A percentile compares a stretch with the other conserved stretches of the same genome.
Conservation (phyloP, 2,797 vertebrate genomes). For the Staurois parvus region DNA sequence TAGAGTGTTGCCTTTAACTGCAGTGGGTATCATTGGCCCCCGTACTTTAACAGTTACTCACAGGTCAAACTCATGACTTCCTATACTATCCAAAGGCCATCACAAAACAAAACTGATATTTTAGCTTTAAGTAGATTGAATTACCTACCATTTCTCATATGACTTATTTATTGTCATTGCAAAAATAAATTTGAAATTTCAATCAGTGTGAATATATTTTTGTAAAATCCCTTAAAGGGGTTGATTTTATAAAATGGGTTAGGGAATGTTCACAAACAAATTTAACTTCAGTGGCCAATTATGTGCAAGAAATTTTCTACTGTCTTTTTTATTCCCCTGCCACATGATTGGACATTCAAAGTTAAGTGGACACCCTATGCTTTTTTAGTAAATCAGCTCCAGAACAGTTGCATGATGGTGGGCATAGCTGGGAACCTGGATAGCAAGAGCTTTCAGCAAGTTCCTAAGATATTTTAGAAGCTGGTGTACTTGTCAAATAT, state of each 20-base stretch:
- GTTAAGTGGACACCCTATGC: background rate
- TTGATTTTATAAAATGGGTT: no score
- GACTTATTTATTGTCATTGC: no score
- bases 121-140: background rate
- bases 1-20: background rate
- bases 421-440: no score
- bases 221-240: no score
- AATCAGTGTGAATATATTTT: no score
- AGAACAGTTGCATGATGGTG: background rate
- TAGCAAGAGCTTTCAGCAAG: no score
- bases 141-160: background rate
- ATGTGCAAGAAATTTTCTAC: background rate
- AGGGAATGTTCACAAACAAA: no score
- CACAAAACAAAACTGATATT: background rate
- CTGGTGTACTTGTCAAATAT: background rate
- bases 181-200: no score
- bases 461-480: no score
- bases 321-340: background rate
- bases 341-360: background rate
- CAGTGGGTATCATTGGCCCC: background rate
- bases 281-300: no score
- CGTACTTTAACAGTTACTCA: background rate
- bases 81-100: background rate
- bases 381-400: background rate
- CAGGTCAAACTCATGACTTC: background rate